Percentiles rank a stretch among this genome's conserved stretches.
phyloP scores from a whole-genome alignment of 2,888 invertebrate genomes.

The Chrysopilus asiliformis region DNA sequence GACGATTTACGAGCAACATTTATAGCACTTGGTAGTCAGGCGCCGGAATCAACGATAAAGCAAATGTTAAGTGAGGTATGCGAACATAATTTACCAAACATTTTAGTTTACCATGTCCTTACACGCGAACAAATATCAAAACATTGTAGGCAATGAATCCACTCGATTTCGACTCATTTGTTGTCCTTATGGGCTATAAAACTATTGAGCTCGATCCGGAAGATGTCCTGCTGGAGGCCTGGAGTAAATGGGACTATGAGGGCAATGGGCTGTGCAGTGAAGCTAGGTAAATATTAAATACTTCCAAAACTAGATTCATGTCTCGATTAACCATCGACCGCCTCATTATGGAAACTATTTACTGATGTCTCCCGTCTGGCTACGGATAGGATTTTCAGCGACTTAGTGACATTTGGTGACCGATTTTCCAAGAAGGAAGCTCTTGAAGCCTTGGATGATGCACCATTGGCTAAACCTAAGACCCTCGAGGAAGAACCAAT shows the following conservation, averaged over 20 bases:
- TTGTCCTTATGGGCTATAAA: constrained; percentile 45
- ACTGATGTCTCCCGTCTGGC: too few relatives aligned
- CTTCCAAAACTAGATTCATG: too few relatives aligned
- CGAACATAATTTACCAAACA: background rate
- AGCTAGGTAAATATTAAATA: constrained; percentile 41
- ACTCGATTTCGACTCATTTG: constrained; percentile 49
- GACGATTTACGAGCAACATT: constrained; percentile 49
- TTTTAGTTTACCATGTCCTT: too few relatives aligned
- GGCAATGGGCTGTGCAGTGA: constrained; percentile 49
- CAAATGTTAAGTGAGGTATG: constrained; percentile 48
- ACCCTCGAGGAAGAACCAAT: constrained; percentile 38
- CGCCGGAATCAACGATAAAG: constrained; percentile 43
- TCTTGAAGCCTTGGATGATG: constrained; percentile 47
- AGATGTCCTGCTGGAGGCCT: constrained; percentile 46
- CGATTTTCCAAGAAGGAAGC: constrained; percentile 49
- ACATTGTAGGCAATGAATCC: constrained; percentile 37
- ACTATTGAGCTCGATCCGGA: constrained; percentile 50
- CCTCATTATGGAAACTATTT: too few relatives aligned
- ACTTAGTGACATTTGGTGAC: constrained; percentile 52
- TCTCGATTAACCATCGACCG: background rate
- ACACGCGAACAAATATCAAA: too few relatives aligned
- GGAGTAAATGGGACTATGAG: constrained; percentile 50
- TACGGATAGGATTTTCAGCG: constrained; percentile 51
- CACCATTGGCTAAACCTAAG: constrained; percentile 43
- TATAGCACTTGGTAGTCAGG: constrained; percentile 44